Evolutionary conservation across 1,140 invertebrate genomes (phyloP), one percentile per base, ranked within the genome.

Genomic region (Calycopis cecrops): DNA sequence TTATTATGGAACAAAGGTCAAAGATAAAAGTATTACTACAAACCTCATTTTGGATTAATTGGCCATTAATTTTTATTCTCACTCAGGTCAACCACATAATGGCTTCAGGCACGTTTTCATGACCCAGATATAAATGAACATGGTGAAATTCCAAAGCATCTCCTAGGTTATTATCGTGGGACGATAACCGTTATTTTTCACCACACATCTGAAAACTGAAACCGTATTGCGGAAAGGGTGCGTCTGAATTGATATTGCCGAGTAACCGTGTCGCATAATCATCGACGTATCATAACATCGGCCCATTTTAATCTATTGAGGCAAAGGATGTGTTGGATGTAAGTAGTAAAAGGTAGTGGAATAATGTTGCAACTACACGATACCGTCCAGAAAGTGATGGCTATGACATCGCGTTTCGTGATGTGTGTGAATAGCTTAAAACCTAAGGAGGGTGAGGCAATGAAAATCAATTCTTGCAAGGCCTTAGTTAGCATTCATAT

Each of bases 1-100:
- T 28, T 6, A 3, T 28, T 28, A 28, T 28, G 21, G 21, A 28
- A 28, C 6, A 28, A 16, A 44, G 40, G 40, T 17, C 16, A 17
- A 14, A n/a, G 2, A 9, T 14, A 44, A 44, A 4, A 44, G 12
- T 44, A 44, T 16, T 44, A 17, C 16, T 44, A 1, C 16, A 6
- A 6, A 28, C 12, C 14, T 44, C 40, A 44, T 16, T 44, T 44
- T 9, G 12, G 40, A 44, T 44, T 44, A 44, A 44, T 44, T 44
- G 14, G 40, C 12, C 8, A 44, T 44, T 35, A 50, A 33, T 50
- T 35, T 35, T 35, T 50, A 14, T 40, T 42, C 12, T 12, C 12
- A 42, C 35, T 52, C 11, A 52, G 51, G 51, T 52, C 51, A 17
- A 52, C 35, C 51, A 21, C 51, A 8, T 12, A 52, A 52, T 52